Base-by-base conservation (phyloP, 2,113 vertebrate species). In the Rousettus leschenaultii region DNA sequence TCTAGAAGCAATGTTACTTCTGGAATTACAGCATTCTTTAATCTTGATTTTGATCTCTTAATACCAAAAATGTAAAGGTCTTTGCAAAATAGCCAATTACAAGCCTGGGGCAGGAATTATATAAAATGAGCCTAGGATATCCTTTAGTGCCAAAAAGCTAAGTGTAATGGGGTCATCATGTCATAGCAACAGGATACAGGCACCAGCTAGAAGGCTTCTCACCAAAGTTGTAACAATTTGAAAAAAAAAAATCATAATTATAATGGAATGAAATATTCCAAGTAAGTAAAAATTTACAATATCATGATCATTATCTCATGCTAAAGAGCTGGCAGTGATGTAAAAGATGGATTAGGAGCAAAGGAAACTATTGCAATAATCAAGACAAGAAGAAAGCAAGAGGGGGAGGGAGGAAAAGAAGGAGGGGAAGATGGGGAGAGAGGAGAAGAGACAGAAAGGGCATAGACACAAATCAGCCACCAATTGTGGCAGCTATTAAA, bases 51-150 rank as follows among this genome's bases (percentile, higher is more conserved):
- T 88, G 21, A 95, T 43, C 57, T 83, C 40, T 57, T 51, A 75
- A 74, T 74, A 68, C 11, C 77, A 88, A 90, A 35, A 96, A 70
- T 66, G 30, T 15, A 48, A 94, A 88, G 26, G 57, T 92, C 43
- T 65, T 63, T 84, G 26, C 55, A 65, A 92, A 94, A 88, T 65
- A 16, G 7, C 9, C 77, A 77, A 75, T 75, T 77, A 15, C 15
- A 84, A 88, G 78, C n/a, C 2, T 38, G 7, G 16, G n/a, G 33
- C 43, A 89, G 22, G 45, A 92, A 94, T 71, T 48, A 1, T 66
- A 71, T n/a, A 82, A 89, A 84, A 71, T 40, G 7, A 70, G 45
- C 24, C 11, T 45, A 45, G 45, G 55, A 57, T 22, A 71, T 55
- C 40, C 65, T 35, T 87, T 45, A 91, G 70, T 55, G 43, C 26